These are phyloP conservation scores for Octomys mimax DNA, from an alignment of 2,797 vertebrate species.

Conservation along the genomic window DNA sequence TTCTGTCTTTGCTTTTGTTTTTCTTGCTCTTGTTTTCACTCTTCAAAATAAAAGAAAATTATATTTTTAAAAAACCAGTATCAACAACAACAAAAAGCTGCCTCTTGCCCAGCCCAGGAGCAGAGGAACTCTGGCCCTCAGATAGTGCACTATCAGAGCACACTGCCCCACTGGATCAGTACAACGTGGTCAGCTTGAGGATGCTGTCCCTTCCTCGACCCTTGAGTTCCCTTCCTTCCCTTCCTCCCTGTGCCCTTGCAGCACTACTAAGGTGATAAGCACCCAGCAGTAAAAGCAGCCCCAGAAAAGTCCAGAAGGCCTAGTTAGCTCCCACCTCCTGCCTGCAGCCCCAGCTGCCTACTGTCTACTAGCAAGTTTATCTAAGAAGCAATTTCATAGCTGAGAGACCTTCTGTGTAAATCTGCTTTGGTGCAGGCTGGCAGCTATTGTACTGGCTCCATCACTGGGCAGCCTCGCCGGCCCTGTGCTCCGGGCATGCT, in stretches of 20 bases:
- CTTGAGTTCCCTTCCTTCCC: background rate
- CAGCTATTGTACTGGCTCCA: background rate
- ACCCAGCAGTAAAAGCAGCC: background rate
- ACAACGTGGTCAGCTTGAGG: background rate
- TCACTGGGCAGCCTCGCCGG: background rate
- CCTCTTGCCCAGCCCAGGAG: background rate
- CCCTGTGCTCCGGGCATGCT: background rate
- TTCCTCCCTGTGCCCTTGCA: background rate
- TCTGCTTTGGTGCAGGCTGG: background rate
- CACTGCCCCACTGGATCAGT: background rate
- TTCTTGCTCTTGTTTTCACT: too few relatives aligned
- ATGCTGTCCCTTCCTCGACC: background rate
- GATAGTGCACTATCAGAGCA: background rate
- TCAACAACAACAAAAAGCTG: background rate
- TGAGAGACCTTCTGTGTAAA: slow-evolving; percentile 10
- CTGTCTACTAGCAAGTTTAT: background rate
- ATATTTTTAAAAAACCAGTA: too few relatives aligned
- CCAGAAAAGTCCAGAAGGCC: background rate
- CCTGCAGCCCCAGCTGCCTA: background rate
- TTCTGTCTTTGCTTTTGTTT: too few relatives aligned
- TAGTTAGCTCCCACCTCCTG: background rate
- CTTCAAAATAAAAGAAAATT: too few relatives aligned
- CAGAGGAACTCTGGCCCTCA: background rate
- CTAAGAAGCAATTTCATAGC: slow-evolving; percentile 62
- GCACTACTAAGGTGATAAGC: background rate